Percentiles rank a stretch among this genome's conserved stretches.
These are phyloP conservation scores for Odontocolon sp. DNA, from an alignment of 2,888 invertebrate genomes.

Conservation along the genomic window DNA sequence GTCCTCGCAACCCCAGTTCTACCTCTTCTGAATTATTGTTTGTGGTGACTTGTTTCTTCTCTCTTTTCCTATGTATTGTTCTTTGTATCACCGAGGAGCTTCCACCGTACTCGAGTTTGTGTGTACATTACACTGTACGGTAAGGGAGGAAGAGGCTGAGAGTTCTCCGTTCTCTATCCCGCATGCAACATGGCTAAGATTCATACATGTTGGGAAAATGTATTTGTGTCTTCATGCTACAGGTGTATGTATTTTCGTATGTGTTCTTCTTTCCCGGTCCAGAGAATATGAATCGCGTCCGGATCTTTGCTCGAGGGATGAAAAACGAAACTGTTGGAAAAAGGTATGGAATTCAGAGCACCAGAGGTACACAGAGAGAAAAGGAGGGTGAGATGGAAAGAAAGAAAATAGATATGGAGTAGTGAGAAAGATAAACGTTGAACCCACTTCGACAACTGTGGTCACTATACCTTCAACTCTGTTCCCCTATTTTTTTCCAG, in stretches of 20 bases:
- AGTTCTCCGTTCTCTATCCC: neutral
- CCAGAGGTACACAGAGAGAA: conserved; percentile 4
- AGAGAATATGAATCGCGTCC: conserved; percentile 32
- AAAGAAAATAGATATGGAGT: neutral
- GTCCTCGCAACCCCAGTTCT: neutral
- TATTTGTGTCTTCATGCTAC: neutral
- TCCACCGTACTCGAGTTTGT: neutral
- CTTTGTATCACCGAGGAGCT: neutral
- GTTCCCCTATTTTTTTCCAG: neutral
- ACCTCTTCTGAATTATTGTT: conserved; percentile 35
- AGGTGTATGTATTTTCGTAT: neutral
- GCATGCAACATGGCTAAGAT: neutral
- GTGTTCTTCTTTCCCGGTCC: conserved; percentile 22
- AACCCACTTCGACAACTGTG: conserved; percentile 19
- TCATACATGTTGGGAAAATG: neutral
- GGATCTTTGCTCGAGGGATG: conserved; percentile 4
- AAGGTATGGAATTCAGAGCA: conserved; percentile 18
- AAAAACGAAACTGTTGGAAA: conserved; percentile 34
- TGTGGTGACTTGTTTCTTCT: conserved; percentile 16
- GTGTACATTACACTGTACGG: neutral
- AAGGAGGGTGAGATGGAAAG: neutral
- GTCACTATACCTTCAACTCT: conserved; percentile 1
- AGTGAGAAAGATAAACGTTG: conserved; percentile 15
- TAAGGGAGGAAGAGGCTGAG: neutral
- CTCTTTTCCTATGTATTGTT: conserved; percentile 9